Percentiles rank a stretch among this genome's conserved stretches.
Evolutionary conservation across 2,888 invertebrate species (phyloP).

Genomic region (Sceliomorpha sp.): DNA sequence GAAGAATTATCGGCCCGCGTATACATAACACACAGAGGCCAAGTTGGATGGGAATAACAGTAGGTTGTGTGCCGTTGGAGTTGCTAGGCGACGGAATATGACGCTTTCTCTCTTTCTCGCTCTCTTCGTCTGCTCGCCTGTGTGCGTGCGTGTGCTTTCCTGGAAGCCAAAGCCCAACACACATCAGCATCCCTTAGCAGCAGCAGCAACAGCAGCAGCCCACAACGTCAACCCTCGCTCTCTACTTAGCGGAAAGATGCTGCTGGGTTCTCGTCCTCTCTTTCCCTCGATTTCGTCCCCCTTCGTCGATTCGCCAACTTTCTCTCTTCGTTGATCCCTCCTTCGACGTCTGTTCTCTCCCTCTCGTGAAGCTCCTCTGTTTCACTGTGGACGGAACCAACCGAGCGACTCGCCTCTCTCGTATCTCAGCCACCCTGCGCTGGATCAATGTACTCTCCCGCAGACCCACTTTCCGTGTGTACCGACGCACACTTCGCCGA

Average conservation of each 20-base stretch:
- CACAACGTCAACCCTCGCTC: conserved; percentile 31
- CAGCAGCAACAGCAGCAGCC: conserved; percentile 30
- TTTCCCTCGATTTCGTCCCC: conserved; percentile 22
- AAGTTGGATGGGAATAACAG: conserved; percentile 25
- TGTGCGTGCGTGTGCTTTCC: no score
- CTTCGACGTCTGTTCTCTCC: conserved; percentile 28
- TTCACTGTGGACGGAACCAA: conserved; percentile 31
- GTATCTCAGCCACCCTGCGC: conserved; percentile 32
- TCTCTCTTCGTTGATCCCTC: conserved; percentile 25
- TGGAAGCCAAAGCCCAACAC: conserved; percentile 14
- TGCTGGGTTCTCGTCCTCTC: conserved; percentile 14
- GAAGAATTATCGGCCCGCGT: background rate
- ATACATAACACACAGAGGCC: conserved; percentile 11
- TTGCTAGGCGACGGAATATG: conserved; percentile 54
- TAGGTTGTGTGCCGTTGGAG: conserved; percentile 39
- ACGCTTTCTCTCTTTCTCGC: conserved; percentile 37
- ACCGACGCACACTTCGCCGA: conserved; percentile 2
- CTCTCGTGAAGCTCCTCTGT: conserved; percentile 23
- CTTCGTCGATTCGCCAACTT: conserved; percentile 19
- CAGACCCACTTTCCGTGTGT: conserved; percentile 38
- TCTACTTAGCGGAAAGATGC: conserved; percentile 22
- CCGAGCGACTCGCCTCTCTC: conserved; percentile 9
- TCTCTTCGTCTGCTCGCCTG: conserved; percentile 9
- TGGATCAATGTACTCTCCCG: conserved; percentile 49
- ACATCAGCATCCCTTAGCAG: conserved; percentile 41